Percentiles rank a stretch among this genome's conserved stretches.
Conservation (phyloP, 1,140 invertebrate genomes). For the Drosophila ironensis region DNA sequence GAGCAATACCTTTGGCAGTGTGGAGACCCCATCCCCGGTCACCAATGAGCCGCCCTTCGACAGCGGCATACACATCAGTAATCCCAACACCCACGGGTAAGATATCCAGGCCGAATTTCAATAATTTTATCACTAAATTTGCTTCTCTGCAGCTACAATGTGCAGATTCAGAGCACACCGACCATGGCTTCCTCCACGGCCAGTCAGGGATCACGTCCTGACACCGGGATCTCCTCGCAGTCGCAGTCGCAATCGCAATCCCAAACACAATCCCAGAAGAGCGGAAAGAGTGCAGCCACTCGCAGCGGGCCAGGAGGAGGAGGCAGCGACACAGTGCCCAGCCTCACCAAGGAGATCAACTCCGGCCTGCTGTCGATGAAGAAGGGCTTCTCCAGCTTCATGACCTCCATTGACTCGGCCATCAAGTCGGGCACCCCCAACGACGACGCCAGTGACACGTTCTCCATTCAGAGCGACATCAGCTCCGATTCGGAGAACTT, state of each 20-base stretch:
- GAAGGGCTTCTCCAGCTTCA: conserved; percentile 89
- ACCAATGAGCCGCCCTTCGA: conserved; percentile 77
- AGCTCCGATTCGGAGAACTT: conserved; percentile 92
- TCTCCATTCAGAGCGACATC: conserved; percentile 88
- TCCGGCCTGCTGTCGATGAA: conserved; percentile 88
- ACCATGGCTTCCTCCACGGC: conserved; percentile 72
- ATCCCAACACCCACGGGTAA: conserved; percentile 81
- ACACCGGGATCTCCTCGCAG: conserved; percentile 81
- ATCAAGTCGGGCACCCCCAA: conserved; percentile 85
- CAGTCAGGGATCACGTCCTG: conserved; percentile 77
- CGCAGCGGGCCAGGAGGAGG: conserved; percentile 29
- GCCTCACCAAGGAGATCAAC: conserved; percentile 77
- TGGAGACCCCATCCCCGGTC: conserved; percentile 77
- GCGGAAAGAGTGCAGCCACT: conserved; percentile 47
- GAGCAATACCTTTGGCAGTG: conserved; percentile 77
- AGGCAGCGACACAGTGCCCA: conserved; percentile 56
- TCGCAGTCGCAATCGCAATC: conserved; percentile 43
- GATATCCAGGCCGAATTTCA: no score
- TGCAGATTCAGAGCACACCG: conserved; percentile 79
- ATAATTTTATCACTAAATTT: no score
- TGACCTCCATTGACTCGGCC: conserved; percentile 91
- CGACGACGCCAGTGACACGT: conserved; percentile 88
- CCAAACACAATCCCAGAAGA: conserved; percentile 73
- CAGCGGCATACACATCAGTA: conserved; percentile 71
- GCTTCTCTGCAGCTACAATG: conserved; percentile 63